These are phyloP conservation scores for Luperina nickerlii DNA, from an alignment of 2,888 invertebrate genomes.

Conservation along the genomic window DNA sequence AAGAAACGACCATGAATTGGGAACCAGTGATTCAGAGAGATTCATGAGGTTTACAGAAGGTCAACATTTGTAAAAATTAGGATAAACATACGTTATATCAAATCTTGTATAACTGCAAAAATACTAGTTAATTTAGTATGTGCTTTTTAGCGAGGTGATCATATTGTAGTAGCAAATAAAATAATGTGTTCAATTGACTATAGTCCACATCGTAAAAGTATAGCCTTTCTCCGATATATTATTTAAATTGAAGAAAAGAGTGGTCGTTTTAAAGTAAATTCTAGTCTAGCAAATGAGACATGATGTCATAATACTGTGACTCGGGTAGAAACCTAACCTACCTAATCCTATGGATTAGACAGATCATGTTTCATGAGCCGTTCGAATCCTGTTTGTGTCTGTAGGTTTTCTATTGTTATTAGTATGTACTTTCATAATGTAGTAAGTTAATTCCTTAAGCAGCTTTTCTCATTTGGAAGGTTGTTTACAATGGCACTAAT, in stretches of 20 bases:
- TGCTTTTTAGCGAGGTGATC: not conserved
- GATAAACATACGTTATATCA: not conserved
- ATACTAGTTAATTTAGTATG: not conserved
- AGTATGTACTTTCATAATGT: slow-evolving; percentile 13
- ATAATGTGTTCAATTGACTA: not conserved
- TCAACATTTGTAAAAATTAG: not conserved
- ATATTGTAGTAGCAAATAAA: not conserved
- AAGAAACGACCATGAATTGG: not conserved
- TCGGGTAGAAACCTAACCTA: slow-evolving; percentile 23
- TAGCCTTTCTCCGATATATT: too few species aligned
- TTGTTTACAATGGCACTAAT: slow-evolving; percentile 16
- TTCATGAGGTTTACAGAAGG: not conserved
- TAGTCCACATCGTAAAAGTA: not conserved
- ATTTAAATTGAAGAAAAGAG: not conserved
- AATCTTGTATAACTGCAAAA: not conserved
- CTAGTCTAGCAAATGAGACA: slow-evolving; percentile 4
- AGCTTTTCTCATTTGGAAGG: slow-evolving; percentile 1
- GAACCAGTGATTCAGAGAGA: not conserved
- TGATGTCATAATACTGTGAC: slow-evolving; percentile 12
- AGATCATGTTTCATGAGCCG: slow-evolving; percentile 46
- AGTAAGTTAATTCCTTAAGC: slow-evolving; percentile 26
- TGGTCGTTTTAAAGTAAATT: not conserved
- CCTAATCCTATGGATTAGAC: slow-evolving; percentile 35
- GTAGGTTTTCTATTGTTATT: slow-evolving; percentile 42
- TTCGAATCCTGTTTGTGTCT: slow-evolving; percentile 49